Evolutionary conservation across 2,113 vertebrate species (phyloP), one percentile per base, ranked within the genome.

Genomic region (Marmota monax): DNA sequence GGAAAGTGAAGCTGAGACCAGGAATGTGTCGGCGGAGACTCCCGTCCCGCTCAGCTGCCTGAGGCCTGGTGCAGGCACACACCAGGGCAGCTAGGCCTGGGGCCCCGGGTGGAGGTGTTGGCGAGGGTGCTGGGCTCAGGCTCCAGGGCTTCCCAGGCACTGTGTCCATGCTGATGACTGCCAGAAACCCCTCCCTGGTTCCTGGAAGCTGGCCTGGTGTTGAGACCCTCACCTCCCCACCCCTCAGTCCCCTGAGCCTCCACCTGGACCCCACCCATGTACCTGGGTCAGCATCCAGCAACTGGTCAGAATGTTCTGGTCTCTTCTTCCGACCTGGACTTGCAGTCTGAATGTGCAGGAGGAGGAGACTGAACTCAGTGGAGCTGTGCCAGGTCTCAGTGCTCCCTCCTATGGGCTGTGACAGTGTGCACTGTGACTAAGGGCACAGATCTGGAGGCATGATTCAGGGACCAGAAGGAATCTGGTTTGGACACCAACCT

Each of bases 1-100:
- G 88, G 98, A 99, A 99, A 98, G 98, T 98, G 98, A 98, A 98
- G 98, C 78, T 97, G 98, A 98, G 98, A 98, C 97, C 98, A 98
- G 98, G 99, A 99, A 99, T 99, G 99, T 97, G 92, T 97, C 45
- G 70, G 92, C 91, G 65, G 92, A 96, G 97, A 61, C 93, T 98
- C 98, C 98, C 98, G 98, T 97, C 95, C 88, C 20, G 91, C 92
- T 98, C 92, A 96, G 98, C 98, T 96, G 98, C 98, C 98, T 95
- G 98, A 98, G 98, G 99, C 98, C 98, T 96, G 97, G 78, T 95
- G 97, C 98, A 97, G 98, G 98, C 99, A 98, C 82, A 92, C 98
- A 98, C 92, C 94, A 87, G 98, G 90, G 86, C 92, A 97, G 97
- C 97, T 95, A 96, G 61, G 95, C 89, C 97, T 96, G 98, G 97